Evolutionary conservation across 2,888 invertebrate genomes (phyloP).

Genomic region (Apamea epomidion): DNA sequence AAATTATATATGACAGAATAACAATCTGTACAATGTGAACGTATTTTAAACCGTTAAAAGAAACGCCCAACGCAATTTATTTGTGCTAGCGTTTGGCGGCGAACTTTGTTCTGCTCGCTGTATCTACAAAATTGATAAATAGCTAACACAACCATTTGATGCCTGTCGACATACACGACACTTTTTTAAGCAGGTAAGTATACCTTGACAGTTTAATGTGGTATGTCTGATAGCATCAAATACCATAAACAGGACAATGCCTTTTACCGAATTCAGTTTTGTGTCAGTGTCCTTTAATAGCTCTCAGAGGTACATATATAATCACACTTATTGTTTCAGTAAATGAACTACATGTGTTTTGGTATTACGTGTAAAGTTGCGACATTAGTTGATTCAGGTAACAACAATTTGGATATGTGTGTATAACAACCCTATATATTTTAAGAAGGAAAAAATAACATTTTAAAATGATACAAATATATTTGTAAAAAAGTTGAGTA

Average conservation of each 20-base stretch:
- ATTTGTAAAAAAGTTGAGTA: slow-evolving; percentile 30
- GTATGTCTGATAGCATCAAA: slow-evolving; percentile 74
- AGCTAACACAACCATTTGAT: neutral
- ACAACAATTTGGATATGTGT: neutral
- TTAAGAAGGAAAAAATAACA: neutral
- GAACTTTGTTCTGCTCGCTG: neutral
- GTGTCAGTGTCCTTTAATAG: neutral
- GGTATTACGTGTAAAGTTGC: neutral
- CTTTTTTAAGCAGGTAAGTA: neutral
- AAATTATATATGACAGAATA: slow-evolving; percentile 46
- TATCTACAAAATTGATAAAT: neutral
- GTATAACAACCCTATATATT: neutral
- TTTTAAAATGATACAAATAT: slow-evolving; percentile 15
- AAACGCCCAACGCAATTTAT: slow-evolving; percentile 47
- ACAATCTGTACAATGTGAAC: slow-evolving; percentile 39
- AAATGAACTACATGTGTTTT: neutral
- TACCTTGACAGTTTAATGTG: neutral
- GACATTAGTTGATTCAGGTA: neutral
- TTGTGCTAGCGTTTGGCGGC: slow-evolving; percentile 17
- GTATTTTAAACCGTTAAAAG: slow-evolving; percentile 47
- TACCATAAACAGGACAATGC: slow-evolving; percentile 80
- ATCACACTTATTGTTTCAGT: neutral
- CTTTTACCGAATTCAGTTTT: slow-evolving; percentile 67
- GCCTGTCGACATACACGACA: neutral
- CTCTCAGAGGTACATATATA: neutral